phyloP scores from a whole-genome alignment of 2,797 vertebrate genomes.

The Nothura maculosa region DNA sequence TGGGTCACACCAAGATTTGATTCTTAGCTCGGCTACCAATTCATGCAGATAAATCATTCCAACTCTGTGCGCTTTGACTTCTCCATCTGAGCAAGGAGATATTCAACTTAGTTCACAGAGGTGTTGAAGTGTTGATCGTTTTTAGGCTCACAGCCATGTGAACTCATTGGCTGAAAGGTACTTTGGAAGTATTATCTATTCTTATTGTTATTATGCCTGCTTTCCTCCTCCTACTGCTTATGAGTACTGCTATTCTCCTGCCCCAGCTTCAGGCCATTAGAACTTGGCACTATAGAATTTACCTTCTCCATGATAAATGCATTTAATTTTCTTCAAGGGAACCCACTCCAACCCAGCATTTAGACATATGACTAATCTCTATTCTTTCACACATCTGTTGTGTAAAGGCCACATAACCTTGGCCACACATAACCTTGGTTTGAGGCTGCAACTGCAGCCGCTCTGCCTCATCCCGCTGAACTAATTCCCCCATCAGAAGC shows the following conservation, averaged over 20 bases:
- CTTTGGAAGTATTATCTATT: conserved; percentile 41
- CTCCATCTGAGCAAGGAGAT: conserved; percentile 57
- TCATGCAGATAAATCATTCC: conserved; percentile 68
- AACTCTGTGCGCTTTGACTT: conserved; percentile 57
- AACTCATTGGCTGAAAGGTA: conserved; percentile 12
- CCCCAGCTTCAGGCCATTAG: conserved; percentile 39
- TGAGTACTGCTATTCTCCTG: conserved; percentile 4
- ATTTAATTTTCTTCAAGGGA: conserved; percentile 45
- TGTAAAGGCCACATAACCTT: not conserved
- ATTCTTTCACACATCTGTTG: conserved; percentile 16
- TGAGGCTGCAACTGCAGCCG: not conserved
- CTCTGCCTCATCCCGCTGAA: not conserved
- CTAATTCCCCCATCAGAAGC: not conserved
- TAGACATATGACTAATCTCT: conserved; percentile 6
- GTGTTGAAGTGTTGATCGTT: conserved; percentile 62
- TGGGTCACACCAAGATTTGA: conserved; percentile 41
- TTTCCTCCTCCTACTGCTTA: not conserved
- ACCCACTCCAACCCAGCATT: not conserved
- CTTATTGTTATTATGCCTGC: not conserved
- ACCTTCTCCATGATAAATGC: conserved; percentile 42
- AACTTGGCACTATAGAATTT: conserved; percentile 40
- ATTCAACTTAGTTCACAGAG: conserved; percentile 53
- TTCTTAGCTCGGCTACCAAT: conserved; percentile 49
- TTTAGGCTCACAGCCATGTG: conserved; percentile 22
- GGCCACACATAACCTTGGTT: not conserved